Percentiles rank a stretch among this genome's conserved stretches.
These are phyloP conservation scores for Ophion costatus DNA, from an alignment of 2,888 invertebrate genomes.

Conservation along the genomic window DNA sequence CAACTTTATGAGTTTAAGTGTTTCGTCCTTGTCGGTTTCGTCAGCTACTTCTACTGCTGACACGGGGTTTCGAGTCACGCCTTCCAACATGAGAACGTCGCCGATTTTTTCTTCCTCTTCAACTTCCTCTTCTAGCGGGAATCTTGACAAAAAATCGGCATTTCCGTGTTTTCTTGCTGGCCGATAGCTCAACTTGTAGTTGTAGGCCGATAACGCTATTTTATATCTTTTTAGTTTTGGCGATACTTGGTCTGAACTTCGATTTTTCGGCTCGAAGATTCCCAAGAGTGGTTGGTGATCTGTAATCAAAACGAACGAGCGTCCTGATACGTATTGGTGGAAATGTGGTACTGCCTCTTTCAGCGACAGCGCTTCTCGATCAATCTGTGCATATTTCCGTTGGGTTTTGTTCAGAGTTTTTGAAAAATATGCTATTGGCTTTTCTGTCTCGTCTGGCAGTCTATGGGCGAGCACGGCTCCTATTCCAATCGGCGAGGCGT, in stretches of 20 bases:
- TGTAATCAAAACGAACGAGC: no score
- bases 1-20: conserved; percentile 21
- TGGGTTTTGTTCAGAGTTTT: conserved; percentile 47
- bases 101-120: no score
- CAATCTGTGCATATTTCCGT: conserved; percentile 46
- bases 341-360: no score
- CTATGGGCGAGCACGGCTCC: conserved; percentile 34
- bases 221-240: conserved; percentile 38
- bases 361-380: conserved; percentile 18
- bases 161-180: conserved; percentile 47
- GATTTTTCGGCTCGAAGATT: no score
- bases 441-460: conserved; percentile 9
- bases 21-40: no score
- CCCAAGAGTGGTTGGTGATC: no score
- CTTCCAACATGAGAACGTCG: no score
- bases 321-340: no score
- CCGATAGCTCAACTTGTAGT: conserved; percentile 40
- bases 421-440: conserved; percentile 17
- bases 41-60: no score
- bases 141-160: conserved; percentile 47
- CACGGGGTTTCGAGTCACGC: no score
- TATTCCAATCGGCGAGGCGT: conserved; percentile 35
- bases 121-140: conserved; percentile 10
- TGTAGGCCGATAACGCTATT: conserved; percentile 31
- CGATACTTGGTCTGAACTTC: conserved; percentile 26